These are phyloP conservation scores for Trichopria drosophilae DNA, from an alignment of 2,888 invertebrate species.

Conservation along the genomic window DNA sequence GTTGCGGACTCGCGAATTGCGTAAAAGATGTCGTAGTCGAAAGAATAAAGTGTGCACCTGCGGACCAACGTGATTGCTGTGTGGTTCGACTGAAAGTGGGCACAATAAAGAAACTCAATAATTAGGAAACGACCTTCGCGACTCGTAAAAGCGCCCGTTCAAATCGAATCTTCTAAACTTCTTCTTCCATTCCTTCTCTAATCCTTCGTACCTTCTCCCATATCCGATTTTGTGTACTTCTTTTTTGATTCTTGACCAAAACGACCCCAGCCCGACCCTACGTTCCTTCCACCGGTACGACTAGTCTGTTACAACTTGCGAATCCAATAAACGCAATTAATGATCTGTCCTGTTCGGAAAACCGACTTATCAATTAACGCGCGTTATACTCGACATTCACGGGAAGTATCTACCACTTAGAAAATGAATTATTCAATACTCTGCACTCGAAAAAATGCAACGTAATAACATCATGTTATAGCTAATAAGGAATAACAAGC, in stretches of 20 bases:
- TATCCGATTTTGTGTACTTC: neutral
- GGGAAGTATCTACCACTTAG: too few species aligned
- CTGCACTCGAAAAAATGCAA: too few species aligned
- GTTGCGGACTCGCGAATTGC: conserved; percentile 3
- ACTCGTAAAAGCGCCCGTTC: conserved; percentile 48
- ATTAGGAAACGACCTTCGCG: conserved; percentile 50
- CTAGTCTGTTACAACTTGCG: conserved; percentile 30
- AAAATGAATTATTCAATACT: too few species aligned
- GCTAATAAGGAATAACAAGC: too few species aligned
- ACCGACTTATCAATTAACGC: conserved; percentile 42
- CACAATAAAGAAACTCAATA: conserved; percentile 49
- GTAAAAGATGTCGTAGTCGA: conserved; percentile 24
- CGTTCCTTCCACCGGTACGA: conserved; percentile 40
- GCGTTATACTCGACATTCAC: conserved; percentile 28
- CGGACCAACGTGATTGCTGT: conserved; percentile 2
- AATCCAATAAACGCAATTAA: conserved; percentile 45
- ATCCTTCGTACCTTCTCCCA: conserved; percentile 1
- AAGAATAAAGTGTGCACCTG: conserved; percentile 10
- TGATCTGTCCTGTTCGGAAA: conserved; percentile 45
- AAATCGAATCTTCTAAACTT: conserved; percentile 29
- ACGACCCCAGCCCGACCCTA: conserved; percentile 38
- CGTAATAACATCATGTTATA: too few species aligned
- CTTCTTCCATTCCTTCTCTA: conserved; percentile 6
- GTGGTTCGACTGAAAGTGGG: conserved; percentile 31
- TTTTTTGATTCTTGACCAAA: conserved; percentile 2